A percentile compares a stretch with the other conserved stretches of the same genome.
Evolutionary conservation across 2,888 invertebrate species (phyloP).

Genomic region (Caenorhabditis afra): DNA sequence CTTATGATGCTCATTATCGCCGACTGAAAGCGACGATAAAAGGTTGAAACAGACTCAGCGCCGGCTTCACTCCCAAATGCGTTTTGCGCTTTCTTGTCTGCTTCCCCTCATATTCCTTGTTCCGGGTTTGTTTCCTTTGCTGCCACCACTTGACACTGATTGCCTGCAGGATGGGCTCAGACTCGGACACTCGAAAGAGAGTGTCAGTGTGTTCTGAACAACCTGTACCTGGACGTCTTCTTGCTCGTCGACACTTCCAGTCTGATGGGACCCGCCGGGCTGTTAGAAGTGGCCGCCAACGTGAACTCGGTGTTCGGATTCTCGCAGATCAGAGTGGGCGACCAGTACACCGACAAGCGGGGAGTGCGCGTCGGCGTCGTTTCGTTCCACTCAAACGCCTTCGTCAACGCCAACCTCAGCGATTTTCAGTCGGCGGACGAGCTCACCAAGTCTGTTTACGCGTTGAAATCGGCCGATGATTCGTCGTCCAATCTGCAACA

Average conservation of each 20-base stretch:
- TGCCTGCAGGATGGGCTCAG: not conserved
- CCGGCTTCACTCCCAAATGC: constrained; percentile 16
- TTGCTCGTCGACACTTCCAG: constrained; percentile 14
- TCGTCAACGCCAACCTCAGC: constrained; percentile 18
- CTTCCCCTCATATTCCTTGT: not conserved
- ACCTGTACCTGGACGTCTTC: constrained; percentile 26
- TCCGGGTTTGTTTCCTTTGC: not conserved
- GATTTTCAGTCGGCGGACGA: constrained; percentile 21
- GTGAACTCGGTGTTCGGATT: constrained; percentile 39
- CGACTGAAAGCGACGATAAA: not conserved
- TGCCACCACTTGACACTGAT: not conserved
- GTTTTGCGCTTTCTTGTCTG: not conserved
- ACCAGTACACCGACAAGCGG: constrained; percentile 10
- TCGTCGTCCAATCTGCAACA: constrained; percentile 13
- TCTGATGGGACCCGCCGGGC: constrained; percentile 13
- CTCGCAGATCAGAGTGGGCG: constrained; percentile 26
- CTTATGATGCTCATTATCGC: not conserved
- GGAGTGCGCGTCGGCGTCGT: constrained; percentile 15
- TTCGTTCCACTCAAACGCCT: not conserved
- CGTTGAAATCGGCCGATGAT: constrained; percentile 16
- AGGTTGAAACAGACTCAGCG: not conserved
- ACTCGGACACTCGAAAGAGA: not conserved
- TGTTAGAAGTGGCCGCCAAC: constrained; percentile 23
- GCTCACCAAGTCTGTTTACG: constrained; percentile 17
- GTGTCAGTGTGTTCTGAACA: constrained; percentile 30